phyloP scores from a whole-genome alignment of 2,113 vertebrate genomes.

The Scortum barcoo region DNA sequence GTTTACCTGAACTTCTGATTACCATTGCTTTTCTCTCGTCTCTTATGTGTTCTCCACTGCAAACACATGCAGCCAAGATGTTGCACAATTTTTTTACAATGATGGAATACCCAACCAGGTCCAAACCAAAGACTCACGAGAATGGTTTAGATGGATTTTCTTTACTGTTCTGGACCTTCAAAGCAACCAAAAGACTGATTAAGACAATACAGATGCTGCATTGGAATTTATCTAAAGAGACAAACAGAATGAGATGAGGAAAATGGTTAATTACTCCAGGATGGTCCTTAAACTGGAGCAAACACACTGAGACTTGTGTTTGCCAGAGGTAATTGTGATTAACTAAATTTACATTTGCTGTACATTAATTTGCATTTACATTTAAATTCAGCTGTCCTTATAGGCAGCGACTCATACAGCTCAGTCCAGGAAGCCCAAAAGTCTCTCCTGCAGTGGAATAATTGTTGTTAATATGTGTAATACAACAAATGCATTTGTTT shows the following conservation, averaged over 20 bases:
- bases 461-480: neutral
- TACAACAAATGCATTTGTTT: neutral
- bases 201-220: neutral
- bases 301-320: neutral
- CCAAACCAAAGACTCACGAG: neutral
- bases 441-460: conserved; percentile 8
- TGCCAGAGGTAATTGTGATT: conserved; percentile 13
- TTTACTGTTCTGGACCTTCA: neutral
- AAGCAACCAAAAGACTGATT: conserved; percentile 32
- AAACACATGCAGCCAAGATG: conserved; percentile 20
- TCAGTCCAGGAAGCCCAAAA: neutral
- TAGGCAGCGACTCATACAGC: neutral
- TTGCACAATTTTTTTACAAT: conserved; percentile 11
- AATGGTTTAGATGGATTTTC: conserved; percentile 6
- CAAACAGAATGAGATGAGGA: conserved; percentile 28
- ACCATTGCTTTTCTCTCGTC: neutral
- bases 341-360: conserved; percentile 26
- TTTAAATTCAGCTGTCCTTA: neutral
- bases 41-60: neutral
- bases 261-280: conserved; percentile 17
- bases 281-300: conserved; percentile 12
- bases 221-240: conserved; percentile 23
- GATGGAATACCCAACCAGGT: conserved; percentile 22
- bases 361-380: conserved; percentile 18
- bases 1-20: conserved; percentile 10